Evolutionary conservation across 2,113 vertebrate genomes (phyloP), one percentile per base, ranked within the genome.

Genomic region (Bostrychus sinensis): DNA sequence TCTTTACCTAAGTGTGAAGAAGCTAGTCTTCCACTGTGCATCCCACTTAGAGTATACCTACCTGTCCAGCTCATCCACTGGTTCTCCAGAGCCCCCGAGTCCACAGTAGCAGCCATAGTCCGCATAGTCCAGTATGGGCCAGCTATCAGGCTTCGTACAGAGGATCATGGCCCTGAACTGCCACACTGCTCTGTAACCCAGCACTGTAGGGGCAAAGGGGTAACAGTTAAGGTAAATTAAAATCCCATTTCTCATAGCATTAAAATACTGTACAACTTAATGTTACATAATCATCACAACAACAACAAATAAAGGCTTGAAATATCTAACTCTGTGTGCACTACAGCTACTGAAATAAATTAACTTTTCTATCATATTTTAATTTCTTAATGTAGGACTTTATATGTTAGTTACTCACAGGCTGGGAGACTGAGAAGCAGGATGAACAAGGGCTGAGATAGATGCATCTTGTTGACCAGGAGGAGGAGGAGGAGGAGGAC

Each of bases 51-150:
- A n/a, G n/a, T n/a, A n/a, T 22, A 16, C 46, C 39, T 60, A 95
- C 94, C 20, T 87, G 91, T 97, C 95, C 1, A 95, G 79, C 0
- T 92, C 77, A 1, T 96, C 94, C 55, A 95, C 89, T 0, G 94
- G 93, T 0, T 85, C 91, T 0, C 94, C 94, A 0, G 81, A 88
- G 45, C 95, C 95, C 2, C 95, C 94, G 19, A 91, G 17, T 7
- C 93, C 95, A 0, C 94, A 95, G 81, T 83, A 94, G 81, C 94
- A 95, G 78, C 94, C 95, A 0, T 94, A 95, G 86, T 89, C 28
- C 0, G 34, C 41, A 2, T 60, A 93, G 0, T 94, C 86, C 14
- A 86, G 4, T 0, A 59, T 0, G 0, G 95, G 95, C 5, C 70
- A 2, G 50, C 94, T 95, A 1, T 0, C 0, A 0, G 93, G 93